Conservation (phyloP, 2,888 invertebrate species). For the Brachycybe producta region DNA sequence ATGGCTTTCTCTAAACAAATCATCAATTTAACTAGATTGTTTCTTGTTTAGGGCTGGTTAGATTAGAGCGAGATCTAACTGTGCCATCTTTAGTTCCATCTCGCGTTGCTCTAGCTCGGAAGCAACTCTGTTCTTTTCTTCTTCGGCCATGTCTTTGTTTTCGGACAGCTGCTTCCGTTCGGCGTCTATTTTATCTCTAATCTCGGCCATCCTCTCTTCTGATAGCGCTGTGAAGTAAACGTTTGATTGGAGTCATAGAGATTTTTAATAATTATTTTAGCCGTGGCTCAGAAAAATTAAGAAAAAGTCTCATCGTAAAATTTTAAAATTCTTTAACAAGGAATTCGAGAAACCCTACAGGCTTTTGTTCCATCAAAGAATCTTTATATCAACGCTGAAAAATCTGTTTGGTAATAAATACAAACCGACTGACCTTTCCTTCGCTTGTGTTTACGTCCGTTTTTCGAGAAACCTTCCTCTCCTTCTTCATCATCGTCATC, state of each 20-base stretch:
- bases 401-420: too few species aligned
- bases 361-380: too few species aligned
- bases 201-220: constrained; percentile 38
- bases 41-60: constrained; percentile 7
- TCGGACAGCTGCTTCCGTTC: constrained; percentile 36
- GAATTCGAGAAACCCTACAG: too few species aligned
- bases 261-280: too few species aligned
- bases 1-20: constrained; percentile 49
- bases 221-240: constrained; percentile 26
- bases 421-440: constrained; percentile 24
- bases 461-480: constrained; percentile 19
- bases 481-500: constrained; percentile 22
- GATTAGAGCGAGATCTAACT: constrained; percentile 36
- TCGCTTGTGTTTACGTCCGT: constrained; percentile 28
- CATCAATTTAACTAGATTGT: background rate
- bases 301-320: background rate
- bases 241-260: too few species aligned
- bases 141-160: constrained; percentile 43
- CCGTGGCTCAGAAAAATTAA: too few species aligned
- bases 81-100: constrained; percentile 59
- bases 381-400: too few species aligned
- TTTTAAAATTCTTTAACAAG: background rate
- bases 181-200: constrained; percentile 37
- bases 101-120: constrained; percentile 48
- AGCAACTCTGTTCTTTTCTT: constrained; percentile 48